Percentiles rank a stretch among this genome's conserved stretches.
These are phyloP conservation scores for Seriola aureovittata DNA, from an alignment of 2,113 vertebrate genomes.

Conservation along the genomic window DNA sequence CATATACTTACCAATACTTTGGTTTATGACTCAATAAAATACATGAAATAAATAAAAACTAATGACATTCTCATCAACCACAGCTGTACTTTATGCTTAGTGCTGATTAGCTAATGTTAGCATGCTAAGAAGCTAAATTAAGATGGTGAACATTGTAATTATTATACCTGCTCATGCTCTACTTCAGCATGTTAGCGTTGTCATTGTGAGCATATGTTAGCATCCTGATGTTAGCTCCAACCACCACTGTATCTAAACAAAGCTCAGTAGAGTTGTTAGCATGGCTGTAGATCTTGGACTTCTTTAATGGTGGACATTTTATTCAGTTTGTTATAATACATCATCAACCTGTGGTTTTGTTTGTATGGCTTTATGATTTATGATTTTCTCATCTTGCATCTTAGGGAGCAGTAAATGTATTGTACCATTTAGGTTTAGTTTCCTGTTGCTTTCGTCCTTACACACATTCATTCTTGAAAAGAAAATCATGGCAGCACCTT, in stretches of 20 bases:
- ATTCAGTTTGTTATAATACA: neutral
- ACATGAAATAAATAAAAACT: too few relatives aligned
- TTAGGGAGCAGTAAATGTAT: neutral
- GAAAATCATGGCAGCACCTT: neutral
- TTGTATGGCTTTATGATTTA: too few relatives aligned
- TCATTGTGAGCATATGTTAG: neutral
- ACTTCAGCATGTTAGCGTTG: neutral
- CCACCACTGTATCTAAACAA: neutral
- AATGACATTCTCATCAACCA: too few relatives aligned
- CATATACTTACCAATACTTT: too few relatives aligned
- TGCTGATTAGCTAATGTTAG: too few relatives aligned
- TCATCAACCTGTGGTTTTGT: too few relatives aligned
- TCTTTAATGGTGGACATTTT: neutral
- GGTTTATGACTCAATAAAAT: too few relatives aligned
- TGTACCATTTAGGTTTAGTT: neutral
- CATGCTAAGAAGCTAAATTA: neutral
- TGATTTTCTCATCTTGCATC: neutral
- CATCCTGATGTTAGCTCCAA: neutral
- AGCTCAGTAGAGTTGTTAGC: neutral
- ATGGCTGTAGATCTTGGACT: neutral
- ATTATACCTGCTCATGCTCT: neutral
- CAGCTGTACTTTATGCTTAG: too few relatives aligned
- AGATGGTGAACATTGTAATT: neutral
- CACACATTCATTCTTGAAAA: slow-evolving; percentile 28
- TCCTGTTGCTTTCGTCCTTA: slow-evolving; percentile 1